Evolutionary conservation across 2,888 invertebrate species (phyloP).

Genomic region (Andrena haemorrhoa): DNA sequence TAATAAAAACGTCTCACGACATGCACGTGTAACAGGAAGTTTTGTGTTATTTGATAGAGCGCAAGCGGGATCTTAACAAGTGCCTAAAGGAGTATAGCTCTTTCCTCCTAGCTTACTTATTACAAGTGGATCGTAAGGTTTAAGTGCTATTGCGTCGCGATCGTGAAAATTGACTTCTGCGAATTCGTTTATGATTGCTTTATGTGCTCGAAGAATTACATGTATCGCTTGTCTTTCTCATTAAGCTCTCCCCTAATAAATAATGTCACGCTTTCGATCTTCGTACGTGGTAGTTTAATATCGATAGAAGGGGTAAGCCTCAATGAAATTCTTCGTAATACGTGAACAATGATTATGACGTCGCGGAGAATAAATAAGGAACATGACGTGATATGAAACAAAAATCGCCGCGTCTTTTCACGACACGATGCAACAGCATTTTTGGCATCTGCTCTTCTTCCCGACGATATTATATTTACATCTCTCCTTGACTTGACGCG

Average conservation of each 20-base stretch:
- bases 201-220: neutral
- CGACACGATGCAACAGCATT: conserved; percentile 78
- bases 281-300: neutral
- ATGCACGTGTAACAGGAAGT: conserved; percentile 42
- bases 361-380: conserved; percentile 60
- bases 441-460: conserved; percentile 76
- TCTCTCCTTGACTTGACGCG: conserved; percentile 76
- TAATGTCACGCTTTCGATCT: neutral
- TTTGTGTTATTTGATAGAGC: conserved; percentile 24
- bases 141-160: neutral
- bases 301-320: neutral
- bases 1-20: conserved; percentile 38
- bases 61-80: conserved; percentile 19
- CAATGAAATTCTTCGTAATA: conserved; percentile 8
- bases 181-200: neutral
- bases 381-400: conserved; percentile 44
- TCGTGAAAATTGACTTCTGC: conserved; percentile 5
- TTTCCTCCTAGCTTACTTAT: conserved; percentile 3
- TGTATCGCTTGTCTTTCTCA: too few relatives aligned
- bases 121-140: neutral
- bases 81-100: conserved; percentile 25
- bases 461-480: conserved; percentile 75
- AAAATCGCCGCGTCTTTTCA: conserved; percentile 27
- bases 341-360: conserved; percentile 27
- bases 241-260: neutral